A percentile compares a stretch with the other conserved stretches of the same genome.
These are phyloP conservation scores for Colinus virginianus DNA, from an alignment of 2,113 vertebrate species.

Conservation along the genomic window DNA sequence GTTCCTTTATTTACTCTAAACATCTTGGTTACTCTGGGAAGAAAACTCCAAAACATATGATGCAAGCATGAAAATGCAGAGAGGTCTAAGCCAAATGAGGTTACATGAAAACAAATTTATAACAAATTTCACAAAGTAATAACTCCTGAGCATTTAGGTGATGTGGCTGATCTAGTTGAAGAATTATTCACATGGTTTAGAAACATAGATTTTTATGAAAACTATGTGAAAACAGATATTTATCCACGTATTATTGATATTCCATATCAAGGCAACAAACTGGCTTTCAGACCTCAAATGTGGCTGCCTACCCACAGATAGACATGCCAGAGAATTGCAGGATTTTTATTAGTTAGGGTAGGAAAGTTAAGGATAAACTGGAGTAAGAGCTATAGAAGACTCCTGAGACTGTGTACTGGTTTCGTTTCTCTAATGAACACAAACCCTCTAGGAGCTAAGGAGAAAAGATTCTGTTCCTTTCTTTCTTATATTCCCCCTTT, in stretches of 20 bases:
- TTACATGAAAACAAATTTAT: neutral
- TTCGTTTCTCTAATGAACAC: neutral
- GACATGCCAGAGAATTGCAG: neutral
- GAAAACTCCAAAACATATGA: slow-evolving; percentile 10
- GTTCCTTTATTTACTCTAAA: slow-evolving; percentile 59
- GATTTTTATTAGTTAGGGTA: neutral
- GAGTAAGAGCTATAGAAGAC: neutral
- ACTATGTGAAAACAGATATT: neutral
- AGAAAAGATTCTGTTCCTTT: neutral
- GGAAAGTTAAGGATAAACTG: slow-evolving; percentile 29
- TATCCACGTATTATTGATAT: neutral
- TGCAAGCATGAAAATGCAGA: slow-evolving; percentile 31
- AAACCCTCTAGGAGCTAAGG: neutral
- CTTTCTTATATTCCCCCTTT: no score
- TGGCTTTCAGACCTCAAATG: neutral
- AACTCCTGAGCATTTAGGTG: neutral
- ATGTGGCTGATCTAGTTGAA: neutral
- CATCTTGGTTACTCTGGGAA: slow-evolving; percentile 57
- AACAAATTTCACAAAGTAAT: neutral
- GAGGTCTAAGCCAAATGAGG: slow-evolving; percentile 48
- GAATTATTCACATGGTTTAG: neutral
- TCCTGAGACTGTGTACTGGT: neutral
- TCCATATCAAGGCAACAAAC: neutral
- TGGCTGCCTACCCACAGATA: neutral
- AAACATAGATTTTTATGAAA: neutral